These are phyloP conservation scores for Ganaspis brasiliensis DNA, from an alignment of 2,888 invertebrate species.

Conservation along the genomic window DNA sequence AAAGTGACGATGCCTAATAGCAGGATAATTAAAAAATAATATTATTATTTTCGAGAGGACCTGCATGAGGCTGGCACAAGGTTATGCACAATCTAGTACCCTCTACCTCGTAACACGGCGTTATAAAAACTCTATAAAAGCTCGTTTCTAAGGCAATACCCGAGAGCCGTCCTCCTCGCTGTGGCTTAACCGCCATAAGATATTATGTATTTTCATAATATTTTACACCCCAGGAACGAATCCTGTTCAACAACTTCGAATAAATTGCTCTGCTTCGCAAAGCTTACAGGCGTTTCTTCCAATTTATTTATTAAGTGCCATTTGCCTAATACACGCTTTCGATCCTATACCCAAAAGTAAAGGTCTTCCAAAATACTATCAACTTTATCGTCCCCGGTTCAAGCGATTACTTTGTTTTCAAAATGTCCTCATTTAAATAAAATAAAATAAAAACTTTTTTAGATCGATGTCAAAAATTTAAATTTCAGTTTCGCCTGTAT, in stretches of 20 bases:
- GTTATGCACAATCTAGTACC: conserved; percentile 45
- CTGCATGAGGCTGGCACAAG: conserved; percentile 22
- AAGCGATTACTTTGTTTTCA: too few relatives aligned
- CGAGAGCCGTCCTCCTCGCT: conserved; percentile 56
- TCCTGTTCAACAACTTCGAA: conserved; percentile 51
- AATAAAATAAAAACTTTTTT: too few relatives aligned
- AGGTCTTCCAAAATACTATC: too few relatives aligned
- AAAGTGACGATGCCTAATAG: not conserved
- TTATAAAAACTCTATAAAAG: conserved; percentile 71
- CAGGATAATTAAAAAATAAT: not conserved
- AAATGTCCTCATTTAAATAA: too few relatives aligned
- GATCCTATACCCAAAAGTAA: not conserved
- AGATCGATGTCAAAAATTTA: too few relatives aligned
- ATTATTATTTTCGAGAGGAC: not conserved
- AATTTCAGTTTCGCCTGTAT: too few relatives aligned
- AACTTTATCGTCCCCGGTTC: too few relatives aligned
- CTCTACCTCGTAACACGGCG: conserved; percentile 52
- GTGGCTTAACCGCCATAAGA: conserved; percentile 71
- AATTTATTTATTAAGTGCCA: conserved; percentile 24
- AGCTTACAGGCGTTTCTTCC: conserved; percentile 8
- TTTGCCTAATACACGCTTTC: conserved; percentile 12
- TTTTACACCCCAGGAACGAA: conserved; percentile 66
- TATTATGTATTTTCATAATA: conserved; percentile 75
- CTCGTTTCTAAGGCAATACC: conserved; percentile 60
- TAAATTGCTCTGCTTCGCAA: conserved; percentile 31